These are phyloP conservation scores for Talpa occidentalis DNA, from an alignment of 2,113 vertebrate species.

Conservation along the genomic window DNA sequence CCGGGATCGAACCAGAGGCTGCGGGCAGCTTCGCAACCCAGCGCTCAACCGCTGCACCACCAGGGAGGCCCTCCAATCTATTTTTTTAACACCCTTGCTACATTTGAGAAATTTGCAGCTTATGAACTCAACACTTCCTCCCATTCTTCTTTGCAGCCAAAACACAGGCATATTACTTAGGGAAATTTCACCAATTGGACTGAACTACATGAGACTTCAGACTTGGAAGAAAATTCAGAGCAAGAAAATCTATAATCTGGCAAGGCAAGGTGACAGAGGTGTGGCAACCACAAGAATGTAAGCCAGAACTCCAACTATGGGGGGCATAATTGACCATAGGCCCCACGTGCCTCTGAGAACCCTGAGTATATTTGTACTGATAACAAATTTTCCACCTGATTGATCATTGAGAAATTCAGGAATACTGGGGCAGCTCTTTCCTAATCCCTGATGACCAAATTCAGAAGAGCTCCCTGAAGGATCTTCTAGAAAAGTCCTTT, in stretches of 20 bases:
- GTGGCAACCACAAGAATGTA: not conserved
- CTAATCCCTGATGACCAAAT: not conserved
- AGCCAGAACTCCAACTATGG: not conserved
- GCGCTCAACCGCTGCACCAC: no score
- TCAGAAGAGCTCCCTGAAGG: not conserved
- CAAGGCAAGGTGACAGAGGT: not conserved
- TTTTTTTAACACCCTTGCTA: not conserved
- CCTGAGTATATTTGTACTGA: not conserved
- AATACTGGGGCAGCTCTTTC: not conserved
- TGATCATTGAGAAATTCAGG: not conserved
- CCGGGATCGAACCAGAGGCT: no score
- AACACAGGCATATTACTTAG: not conserved
- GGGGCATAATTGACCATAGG: not conserved
- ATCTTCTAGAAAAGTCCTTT: not conserved
- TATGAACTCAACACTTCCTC: not conserved
- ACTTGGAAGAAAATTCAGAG: not conserved
- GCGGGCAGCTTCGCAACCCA: no score
- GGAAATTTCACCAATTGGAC: not conserved
- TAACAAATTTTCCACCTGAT: not conserved
- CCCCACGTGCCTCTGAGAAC: not conserved
- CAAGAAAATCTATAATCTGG: not conserved
- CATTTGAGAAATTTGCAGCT: not conserved
- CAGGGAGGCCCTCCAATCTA: no score
- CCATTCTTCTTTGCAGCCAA: not conserved
- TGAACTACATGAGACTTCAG: not conserved